phyloP scores from a whole-genome alignment of 2,888 invertebrate genomes.

The Mythimna lalbum region DNA sequence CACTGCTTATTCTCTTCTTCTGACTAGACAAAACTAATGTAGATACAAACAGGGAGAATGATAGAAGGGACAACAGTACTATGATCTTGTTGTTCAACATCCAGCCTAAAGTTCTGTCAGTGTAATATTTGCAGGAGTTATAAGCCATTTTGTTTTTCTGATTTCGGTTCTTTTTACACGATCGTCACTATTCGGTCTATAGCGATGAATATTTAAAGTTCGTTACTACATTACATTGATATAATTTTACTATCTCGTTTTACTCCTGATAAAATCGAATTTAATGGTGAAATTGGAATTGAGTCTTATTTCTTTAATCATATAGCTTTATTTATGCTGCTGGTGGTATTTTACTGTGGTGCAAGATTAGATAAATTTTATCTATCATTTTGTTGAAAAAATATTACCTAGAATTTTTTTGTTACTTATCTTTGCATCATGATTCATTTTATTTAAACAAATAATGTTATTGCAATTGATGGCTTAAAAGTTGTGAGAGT shows the following conservation, averaged over 20 bases:
- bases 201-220: constrained; percentile 46
- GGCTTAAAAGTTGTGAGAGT: no score
- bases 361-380: constrained; percentile 47
- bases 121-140: constrained; percentile 77
- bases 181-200: constrained; percentile 39
- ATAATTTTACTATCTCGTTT: constrained; percentile 36
- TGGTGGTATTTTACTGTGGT: constrained; percentile 14
- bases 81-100: constrained; percentile 84
- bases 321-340: constrained; percentile 36
- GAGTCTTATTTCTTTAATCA: constrained; percentile 16
- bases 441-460: constrained; percentile 26
- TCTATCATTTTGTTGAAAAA: not conserved
- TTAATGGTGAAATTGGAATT: not conserved
- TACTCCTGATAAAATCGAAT: constrained; percentile 49
- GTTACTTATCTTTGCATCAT: constrained; percentile 25
- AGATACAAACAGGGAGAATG: constrained; percentile 83
- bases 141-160: constrained; percentile 56
- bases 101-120: constrained; percentile 77
- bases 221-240: constrained; percentile 42
- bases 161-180: constrained; percentile 32
- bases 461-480: no score
- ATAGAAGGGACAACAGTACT: constrained; percentile 78
- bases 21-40: constrained; percentile 80
- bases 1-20: constrained; percentile 70
- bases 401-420: not conserved